These are phyloP conservation scores for Coenonympha arcania DNA, from an alignment of 2,888 invertebrate species.

Conservation along the genomic window DNA sequence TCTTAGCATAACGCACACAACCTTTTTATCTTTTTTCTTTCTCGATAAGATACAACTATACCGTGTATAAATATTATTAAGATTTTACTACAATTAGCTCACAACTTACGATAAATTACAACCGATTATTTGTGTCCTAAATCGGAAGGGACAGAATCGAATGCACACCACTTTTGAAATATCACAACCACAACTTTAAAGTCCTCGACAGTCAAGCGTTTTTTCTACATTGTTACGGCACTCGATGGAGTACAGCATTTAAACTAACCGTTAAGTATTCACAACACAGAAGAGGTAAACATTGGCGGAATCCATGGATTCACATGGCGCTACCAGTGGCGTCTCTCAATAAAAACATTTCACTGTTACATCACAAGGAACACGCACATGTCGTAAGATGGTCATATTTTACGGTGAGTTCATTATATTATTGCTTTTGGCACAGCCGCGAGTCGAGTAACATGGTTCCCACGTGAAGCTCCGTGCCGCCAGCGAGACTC, in stretches of 20 bases:
- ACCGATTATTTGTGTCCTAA: slow-evolving; percentile 48
- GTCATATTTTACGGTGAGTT: slow-evolving; percentile 43
- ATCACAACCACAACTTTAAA: slow-evolving; percentile 60
- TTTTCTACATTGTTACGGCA: slow-evolving; percentile 45
- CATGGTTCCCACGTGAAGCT: slow-evolving; percentile 49
- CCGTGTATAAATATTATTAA: slow-evolving; percentile 50
- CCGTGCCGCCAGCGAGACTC: slow-evolving; percentile 42
- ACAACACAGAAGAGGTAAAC: slow-evolving; percentile 74
- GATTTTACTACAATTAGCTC: slow-evolving; percentile 49
- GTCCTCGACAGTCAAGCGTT: slow-evolving; percentile 24
- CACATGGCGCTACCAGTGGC: slow-evolving; percentile 54
- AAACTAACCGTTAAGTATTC: slow-evolving; percentile 57
- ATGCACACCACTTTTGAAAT: slow-evolving; percentile 39
- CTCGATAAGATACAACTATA: slow-evolving; percentile 37
- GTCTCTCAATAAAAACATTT: slow-evolving; percentile 38
- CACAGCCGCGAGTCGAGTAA: slow-evolving; percentile 54
- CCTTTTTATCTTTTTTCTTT: slow-evolving; percentile 36
- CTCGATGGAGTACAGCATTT: slow-evolving; percentile 31
- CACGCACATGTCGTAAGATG: slow-evolving; percentile 33
- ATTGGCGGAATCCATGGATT: slow-evolving; percentile 51
- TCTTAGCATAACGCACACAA: slow-evolving; percentile 44
- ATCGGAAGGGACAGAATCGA: slow-evolving; percentile 38
- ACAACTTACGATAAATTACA: slow-evolving; percentile 63
- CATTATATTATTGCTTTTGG: slow-evolving; percentile 53
- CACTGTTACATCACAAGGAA: slow-evolving; percentile 46